Percentiles rank a stretch among this genome's conserved stretches.
Conservation (phyloP, 2,888 invertebrate genomes). For the Synergus itoensis region DNA sequence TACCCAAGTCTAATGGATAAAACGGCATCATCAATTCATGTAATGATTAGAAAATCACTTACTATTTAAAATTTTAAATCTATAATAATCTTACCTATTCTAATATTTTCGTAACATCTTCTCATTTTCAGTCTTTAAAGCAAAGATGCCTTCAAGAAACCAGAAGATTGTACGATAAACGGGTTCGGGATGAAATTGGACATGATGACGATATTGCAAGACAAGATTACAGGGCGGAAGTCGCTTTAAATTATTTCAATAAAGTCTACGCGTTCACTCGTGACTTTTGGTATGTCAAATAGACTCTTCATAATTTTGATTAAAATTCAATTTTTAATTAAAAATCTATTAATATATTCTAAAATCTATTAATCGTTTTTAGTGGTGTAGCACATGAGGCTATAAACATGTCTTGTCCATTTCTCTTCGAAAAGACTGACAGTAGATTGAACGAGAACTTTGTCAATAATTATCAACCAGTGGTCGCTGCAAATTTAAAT, state of each 20-base stretch:
- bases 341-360: constrained; percentile 22
- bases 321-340: background rate
- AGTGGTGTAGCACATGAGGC: constrained; percentile 66
- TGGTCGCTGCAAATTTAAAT: constrained; percentile 65
- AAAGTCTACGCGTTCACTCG: constrained; percentile 67
- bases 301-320: background rate
- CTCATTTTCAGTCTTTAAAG: constrained; percentile 61
- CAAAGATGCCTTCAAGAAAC: constrained; percentile 58
- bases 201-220: constrained; percentile 53
- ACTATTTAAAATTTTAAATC: background rate
- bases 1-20: constrained; percentile 59
- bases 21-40: constrained; percentile 58
- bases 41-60: constrained; percentile 49
- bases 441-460: background rate
- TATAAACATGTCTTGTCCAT: constrained; percentile 62
- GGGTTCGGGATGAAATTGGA: constrained; percentile 61
- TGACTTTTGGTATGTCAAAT: constrained; percentile 63
- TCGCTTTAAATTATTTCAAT: constrained; percentile 69
- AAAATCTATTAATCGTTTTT: constrained; percentile 34
- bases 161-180: constrained; percentile 53
- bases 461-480: constrained; percentile 61
- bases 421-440: constrained; percentile 58
- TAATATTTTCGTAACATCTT: constrained; percentile 34
- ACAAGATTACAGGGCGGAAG: constrained; percentile 60
- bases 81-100: background rate